These are phyloP conservation scores for Zosterops pallidus DNA, from an alignment of 2,113 vertebrate genomes.

Conservation along the genomic window DNA sequence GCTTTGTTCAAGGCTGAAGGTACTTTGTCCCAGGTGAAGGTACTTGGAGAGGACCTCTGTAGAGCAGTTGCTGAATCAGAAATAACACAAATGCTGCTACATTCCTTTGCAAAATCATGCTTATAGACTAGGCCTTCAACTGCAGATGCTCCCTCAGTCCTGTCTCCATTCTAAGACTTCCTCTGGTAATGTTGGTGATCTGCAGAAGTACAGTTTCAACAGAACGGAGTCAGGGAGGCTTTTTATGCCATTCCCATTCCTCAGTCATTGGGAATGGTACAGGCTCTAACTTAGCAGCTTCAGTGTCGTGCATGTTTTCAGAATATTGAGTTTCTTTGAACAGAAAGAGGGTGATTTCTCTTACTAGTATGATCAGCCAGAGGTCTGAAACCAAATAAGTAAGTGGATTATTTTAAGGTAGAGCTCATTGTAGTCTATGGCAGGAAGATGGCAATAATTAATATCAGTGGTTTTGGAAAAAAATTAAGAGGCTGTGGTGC, in stretches of 20 bases:
- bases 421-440: not conserved
- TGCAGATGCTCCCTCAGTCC: not conserved
- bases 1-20: not conserved
- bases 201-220: not conserved
- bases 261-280: not conserved
- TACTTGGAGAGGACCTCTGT: not conserved
- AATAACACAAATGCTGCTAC: not conserved
- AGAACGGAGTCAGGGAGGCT: not conserved
- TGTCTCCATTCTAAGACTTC: rapidly evolving
- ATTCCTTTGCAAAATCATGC: not conserved
- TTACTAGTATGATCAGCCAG: not conserved
- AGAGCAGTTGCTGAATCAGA: not conserved
- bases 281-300: not conserved
- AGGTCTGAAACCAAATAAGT: not conserved
- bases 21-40: not conserved
- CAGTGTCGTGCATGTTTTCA: not conserved
- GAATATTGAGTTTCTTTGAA: not conserved
- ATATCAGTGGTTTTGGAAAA: not conserved
- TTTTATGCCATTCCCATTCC: not conserved
- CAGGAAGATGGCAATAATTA: not conserved
- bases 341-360: not conserved
- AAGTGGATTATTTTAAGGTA: not conserved
- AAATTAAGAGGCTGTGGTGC: not conserved
- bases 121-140: not conserved
- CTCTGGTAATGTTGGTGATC: not conserved